Evolutionary conservation across 1,140 invertebrate genomes (phyloP), one percentile per base, ranked within the genome.

Genomic region (Drosophila pruinosa): DNA sequence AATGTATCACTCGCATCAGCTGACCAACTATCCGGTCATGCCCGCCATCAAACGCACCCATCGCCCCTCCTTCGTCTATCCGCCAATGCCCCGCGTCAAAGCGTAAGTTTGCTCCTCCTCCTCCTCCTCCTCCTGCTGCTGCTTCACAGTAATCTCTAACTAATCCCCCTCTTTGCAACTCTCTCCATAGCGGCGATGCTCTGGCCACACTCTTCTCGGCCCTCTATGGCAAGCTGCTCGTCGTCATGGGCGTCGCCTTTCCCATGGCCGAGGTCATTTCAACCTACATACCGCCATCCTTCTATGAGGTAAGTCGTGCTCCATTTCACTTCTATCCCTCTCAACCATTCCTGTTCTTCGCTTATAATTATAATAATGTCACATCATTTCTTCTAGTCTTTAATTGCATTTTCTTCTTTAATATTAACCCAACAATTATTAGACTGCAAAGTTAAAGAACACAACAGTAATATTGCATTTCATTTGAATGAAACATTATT

Each of bases 201-300:
- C 50, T 91, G 73, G 96, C 97, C 61, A 96, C 96, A 14, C 96
- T 97, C 12, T 93, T 98, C 53, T 98, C 97, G 74, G 97, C 97
- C 0, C 93, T 98, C 2, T 98, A 99, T 90, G 97, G 96, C n/a
- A 98, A 98, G 91, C 92, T 98, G 2, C 92, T 99, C 48, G 97
- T 98, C 19, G 97, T 98, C 8, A 97, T 98, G 95, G 98, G 97
- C 12, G 92, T 97, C 76, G 97, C 97, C 4, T 97, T 99, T 92
- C 97, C 97, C 43, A 96, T 98, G 94, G 95, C 96, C 41, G 96
- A 97, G 93, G 96, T 97, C 54, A 97, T 97, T 80, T 97, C 96
- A 15, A 96, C 96, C n/a, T 96, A 97, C 91, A 96, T 97, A 88
- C 96, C 96, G 83, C 95, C 96, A 45, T 97, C 96, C 1, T 97